Evolutionary conservation across 1,140 invertebrate genomes (phyloP), one percentile per base, ranked within the genome.

Genomic region (Drosophila ohnishii): DNA sequence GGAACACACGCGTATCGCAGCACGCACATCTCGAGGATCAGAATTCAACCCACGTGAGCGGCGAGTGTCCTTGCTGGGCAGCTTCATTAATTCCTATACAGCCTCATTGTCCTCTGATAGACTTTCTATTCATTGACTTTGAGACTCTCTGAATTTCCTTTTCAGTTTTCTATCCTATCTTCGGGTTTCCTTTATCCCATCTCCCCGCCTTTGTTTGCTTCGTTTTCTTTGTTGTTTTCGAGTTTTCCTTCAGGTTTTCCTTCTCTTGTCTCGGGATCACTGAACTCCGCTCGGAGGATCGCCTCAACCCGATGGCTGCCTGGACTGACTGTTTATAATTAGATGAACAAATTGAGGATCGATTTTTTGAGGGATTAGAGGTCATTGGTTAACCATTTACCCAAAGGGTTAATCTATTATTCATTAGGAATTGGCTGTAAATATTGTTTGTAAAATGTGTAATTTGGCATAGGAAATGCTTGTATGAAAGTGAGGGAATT

Each of bases 1-100:
- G 74, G 84, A 89, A 88, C 62, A 80, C 84, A 88, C 84, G 84
- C 84, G 84, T 89, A 87, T 87, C 83, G 64, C 83, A 77, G 83
- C 83, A 87, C 76, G 84, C 77, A 84, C 84, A 87, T 87, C 84
- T 80, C 40, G 19, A 75, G 51, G 42, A 69, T 71, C 34, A 28
- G 28, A 19, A 71, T 37, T 65, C 60, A 30, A 35, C n/a, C 61
- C 73, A 75, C 73, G 71, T 66, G 73, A 60, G 45, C 47, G 72
- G 73, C 73, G 48, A 66, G 34, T 42, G 60, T 71, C 50, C 53
- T 60, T 39, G 37, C 53, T 35, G 42, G 42, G 22, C 53, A 55
- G 22, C 53, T 64, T 64, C 51, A 66, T 45, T 56, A 55, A 72
- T 81, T 69, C 67, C 72, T 62, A 53, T 3, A 37, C 70, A 75